Conservation (phyloP, 1,140 invertebrate species). For the Nasonia giraulti region DNA sequence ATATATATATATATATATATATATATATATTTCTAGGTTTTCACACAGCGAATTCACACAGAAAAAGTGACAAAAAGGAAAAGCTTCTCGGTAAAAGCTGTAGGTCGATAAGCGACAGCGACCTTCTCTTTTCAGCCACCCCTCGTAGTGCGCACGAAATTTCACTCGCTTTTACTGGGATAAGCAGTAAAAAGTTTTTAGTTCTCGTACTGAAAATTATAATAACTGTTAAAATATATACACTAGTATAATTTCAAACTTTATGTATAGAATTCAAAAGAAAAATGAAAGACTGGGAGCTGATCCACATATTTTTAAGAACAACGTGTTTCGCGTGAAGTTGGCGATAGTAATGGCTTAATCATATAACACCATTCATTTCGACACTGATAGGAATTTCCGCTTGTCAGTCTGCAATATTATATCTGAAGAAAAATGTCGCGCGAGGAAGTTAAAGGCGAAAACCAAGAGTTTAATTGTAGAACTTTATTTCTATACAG, state of each 20-base stretch:
- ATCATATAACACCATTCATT: not conserved
- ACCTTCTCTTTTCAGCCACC: not conserved
- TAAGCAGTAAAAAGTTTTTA: conserved; percentile 32
- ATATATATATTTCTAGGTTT: not conserved
- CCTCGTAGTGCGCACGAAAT: conserved; percentile 9
- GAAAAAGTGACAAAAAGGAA: conserved; percentile 15
- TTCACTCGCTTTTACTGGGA: conserved; percentile 18
- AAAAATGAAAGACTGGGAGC: not conserved
- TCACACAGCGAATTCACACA: conserved; percentile 6
- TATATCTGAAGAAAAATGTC: too few relatives aligned
- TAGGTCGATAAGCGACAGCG: conserved; percentile 38
- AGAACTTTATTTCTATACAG: too few relatives aligned
- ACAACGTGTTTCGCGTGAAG: not conserved
- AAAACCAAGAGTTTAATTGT: too few relatives aligned
- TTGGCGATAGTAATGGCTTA: not conserved
- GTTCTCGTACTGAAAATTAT: not conserved
- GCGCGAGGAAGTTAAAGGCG: too few relatives aligned
- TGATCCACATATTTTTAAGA: not conserved
- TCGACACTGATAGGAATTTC: not conserved
- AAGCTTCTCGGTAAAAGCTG: conserved; percentile 18
- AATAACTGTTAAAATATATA: not conserved
- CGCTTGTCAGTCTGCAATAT: not conserved
- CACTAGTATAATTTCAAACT: not conserved
- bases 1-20: too few relatives aligned
- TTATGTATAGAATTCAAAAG: not conserved